Evolutionary conservation across 2,113 vertebrate genomes (phyloP).

Genomic region (Melanerpes formicivorus): DNA sequence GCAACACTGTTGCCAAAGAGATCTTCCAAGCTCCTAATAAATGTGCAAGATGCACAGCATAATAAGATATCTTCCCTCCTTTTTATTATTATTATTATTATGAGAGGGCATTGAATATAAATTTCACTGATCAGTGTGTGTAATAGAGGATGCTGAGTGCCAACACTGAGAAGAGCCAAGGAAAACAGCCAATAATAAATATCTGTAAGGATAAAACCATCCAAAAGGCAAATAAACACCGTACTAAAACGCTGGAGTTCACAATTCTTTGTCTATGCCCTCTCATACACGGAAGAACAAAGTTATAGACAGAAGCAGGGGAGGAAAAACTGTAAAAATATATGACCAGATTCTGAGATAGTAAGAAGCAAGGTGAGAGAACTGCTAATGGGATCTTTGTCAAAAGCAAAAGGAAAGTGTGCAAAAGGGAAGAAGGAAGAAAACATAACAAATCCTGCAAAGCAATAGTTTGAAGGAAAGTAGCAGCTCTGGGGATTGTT

Average conservation of each 20-base stretch:
- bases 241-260: not conserved
- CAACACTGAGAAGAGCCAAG: not conserved
- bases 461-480: not conserved
- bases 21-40: conserved; percentile 12
- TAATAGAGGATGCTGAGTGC: not conserved
- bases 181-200: conserved; percentile 27
- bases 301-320: not conserved
- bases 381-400: not conserved
- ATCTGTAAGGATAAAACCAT: not conserved
- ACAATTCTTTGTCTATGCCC: not conserved
- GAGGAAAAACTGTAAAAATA: not conserved
- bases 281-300: not conserved
- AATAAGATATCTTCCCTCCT: not conserved
- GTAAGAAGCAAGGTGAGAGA: not conserved
- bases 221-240: conserved; percentile 11
- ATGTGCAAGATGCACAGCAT: not conserved
- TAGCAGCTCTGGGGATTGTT: conserved; percentile 34
- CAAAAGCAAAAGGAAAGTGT: not conserved
- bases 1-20: not conserved
- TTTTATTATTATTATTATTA: conserved; percentile 31
- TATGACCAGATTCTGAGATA: not conserved
- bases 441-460: not conserved
- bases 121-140: not conserved
- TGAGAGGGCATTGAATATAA: not conserved
- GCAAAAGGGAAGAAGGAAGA: not conserved